Evolutionary conservation across 2,888 invertebrate species (phyloP).

Genomic region (Rhodophaea formosa): DNA sequence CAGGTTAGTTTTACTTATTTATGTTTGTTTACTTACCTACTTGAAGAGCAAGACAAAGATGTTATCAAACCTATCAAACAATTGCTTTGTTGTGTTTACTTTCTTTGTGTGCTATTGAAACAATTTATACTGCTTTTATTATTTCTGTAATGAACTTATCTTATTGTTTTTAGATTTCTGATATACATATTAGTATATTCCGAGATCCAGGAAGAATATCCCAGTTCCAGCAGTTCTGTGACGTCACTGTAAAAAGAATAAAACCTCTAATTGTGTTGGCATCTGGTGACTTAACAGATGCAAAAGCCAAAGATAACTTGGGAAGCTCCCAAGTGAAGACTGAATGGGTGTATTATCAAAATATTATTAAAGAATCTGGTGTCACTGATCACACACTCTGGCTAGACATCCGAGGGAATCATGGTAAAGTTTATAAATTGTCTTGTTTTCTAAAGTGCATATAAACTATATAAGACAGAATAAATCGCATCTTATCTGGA

Average conservation of each 20-base stretch:
- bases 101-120: background rate
- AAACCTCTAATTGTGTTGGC: conserved; percentile 90
- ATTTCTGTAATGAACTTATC: conserved; percentile 11
- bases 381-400: conserved; percentile 87
- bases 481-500: background rate
- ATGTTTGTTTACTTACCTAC: background rate
- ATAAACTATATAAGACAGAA: background rate
- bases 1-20: conserved; percentile 80
- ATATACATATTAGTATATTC: conserved; percentile 93
- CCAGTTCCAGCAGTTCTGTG: conserved; percentile 90
- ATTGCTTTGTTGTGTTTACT: background rate
- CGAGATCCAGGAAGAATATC: conserved; percentile 87
- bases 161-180: conserved; percentile 85
- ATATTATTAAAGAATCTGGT: conserved; percentile 84
- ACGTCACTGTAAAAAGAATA: conserved; percentile 85
- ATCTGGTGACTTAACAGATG: conserved; percentile 94
- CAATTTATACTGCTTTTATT: background rate
- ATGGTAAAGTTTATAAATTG: conserved; percentile 81
- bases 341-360: conserved; percentile 91
- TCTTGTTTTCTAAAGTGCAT: conserved; percentile 18
- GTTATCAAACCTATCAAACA: background rate
- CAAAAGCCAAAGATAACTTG: conserved; percentile 88
- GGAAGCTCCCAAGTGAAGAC: conserved; percentile 90
- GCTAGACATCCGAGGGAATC: conserved; percentile 95
- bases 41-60: background rate